A percentile compares a stretch with the other conserved stretches of the same genome.
Conservation (phyloP, 30 jellyfish, hydroid and myxozoan genomes). For the Cassiopea andromeda region DNA sequence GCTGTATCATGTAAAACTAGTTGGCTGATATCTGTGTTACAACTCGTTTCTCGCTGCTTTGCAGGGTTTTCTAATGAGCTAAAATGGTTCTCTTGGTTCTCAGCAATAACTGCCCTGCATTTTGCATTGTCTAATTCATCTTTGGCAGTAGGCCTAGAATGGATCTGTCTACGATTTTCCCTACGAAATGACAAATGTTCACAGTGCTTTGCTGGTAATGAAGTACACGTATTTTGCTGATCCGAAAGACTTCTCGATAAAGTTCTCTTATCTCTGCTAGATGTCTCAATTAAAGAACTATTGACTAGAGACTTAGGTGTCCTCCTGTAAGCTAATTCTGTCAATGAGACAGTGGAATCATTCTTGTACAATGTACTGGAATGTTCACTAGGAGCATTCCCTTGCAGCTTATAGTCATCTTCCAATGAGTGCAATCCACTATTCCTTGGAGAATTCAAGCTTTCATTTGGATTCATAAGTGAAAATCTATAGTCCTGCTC, state of each 20-base stretch:
- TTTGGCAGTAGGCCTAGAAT: constrained; percentile 26
- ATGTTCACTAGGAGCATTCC: not conserved
- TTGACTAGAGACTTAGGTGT: not conserved
- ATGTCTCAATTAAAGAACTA: not conserved
- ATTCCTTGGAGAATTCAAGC: not conserved
- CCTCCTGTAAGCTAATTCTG: constrained; percentile 13
- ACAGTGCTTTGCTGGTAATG: not conserved
- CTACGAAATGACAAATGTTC: not conserved
- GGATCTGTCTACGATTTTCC: not conserved
- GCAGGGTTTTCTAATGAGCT: constrained; percentile 15
- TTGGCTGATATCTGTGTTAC: not conserved
- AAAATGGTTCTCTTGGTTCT: not conserved
- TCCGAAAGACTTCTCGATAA: constrained; percentile 44
- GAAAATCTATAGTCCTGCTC: constrained; percentile 9
- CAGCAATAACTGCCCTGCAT: not conserved
- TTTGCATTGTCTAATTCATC: constrained; percentile 2
- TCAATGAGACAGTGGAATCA: constrained; percentile 28
- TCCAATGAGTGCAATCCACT: constrained; percentile 43
- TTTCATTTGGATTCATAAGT: constrained; percentile 7
- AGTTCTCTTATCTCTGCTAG: not conserved
- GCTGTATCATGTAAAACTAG: not conserved
- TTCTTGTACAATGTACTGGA: not conserved
- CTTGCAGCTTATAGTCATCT: not conserved
- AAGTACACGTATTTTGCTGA: not conserved
- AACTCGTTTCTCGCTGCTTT: not conserved